Evolutionary conservation across 2,888 invertebrate species (phyloP), one percentile per base, ranked within the genome.

Genomic region (Teleiodes luculella): DNA sequence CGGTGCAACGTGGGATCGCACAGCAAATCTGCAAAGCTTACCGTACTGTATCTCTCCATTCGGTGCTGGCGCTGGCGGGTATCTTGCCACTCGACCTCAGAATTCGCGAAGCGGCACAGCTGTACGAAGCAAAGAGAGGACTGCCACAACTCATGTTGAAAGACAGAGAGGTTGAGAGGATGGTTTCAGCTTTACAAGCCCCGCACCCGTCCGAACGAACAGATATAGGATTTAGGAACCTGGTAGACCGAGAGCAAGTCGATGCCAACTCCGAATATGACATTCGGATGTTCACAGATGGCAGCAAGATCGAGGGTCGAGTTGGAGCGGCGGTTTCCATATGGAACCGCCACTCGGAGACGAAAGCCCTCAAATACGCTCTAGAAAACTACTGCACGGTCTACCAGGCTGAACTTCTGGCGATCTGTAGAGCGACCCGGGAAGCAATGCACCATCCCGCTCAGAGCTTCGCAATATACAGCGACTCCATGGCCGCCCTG

Each of bases 31-130:
- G 24, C 1, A 33, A 13, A 8, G 52, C 52, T 5, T 45, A 56
- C 37, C 11, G 52, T 0, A 53, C 53, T 1, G 37, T 45, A 3
- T 52, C 56, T 4, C 41, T 48, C 3, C 16, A 47, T 13, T 39
- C 54, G 2, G 54, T 52, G 1, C 48, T 54, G 31, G 13, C 41
- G 8, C 41, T 54, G 36, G 14, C 52, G 1, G 49, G 52, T 3
- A 10, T 51, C 10, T 49, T 54, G 2, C 52, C 54, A 1, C 31
- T 54, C 0, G 52, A 57, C 37, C 52, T 52, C 28, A 6, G 56
- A 18, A 7, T 46, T 1, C 13, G 24, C 2, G 30, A 56, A 31
- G n/a, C 24, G 18, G 52, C 50, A 14, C 33, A 4, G n/a, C 18
- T 46, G 13, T 48, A 46, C 14, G 46, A 46, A 14, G 46, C 46